Conservation (phyloP, 2,797 vertebrate genomes). For the Menidia menidia region DNA sequence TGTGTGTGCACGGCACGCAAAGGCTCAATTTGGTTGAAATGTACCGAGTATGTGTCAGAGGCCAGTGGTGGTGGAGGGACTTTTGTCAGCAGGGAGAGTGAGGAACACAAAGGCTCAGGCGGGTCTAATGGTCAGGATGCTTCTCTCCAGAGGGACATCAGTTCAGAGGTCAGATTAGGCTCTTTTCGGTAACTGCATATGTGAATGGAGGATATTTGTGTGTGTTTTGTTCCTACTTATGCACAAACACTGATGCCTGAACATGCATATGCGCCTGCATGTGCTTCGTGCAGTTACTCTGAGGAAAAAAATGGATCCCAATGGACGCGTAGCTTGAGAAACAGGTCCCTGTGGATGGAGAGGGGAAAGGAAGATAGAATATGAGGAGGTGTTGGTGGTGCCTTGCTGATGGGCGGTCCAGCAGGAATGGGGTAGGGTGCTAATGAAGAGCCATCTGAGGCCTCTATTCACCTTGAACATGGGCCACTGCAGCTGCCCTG, state of each 20-base stretch:
- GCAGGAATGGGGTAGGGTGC: constrained; percentile 76
- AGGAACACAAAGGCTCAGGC: constrained; percentile 62
- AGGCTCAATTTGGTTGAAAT: constrained; percentile 48
- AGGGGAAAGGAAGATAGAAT: constrained; percentile 36
- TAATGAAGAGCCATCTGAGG: constrained; percentile 87
- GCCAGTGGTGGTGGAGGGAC: constrained; percentile 56
- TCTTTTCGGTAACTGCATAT: constrained; percentile 56
- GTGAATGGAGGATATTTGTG: constrained; percentile 33
- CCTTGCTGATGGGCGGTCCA: constrained; percentile 65
- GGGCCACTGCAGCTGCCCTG: constrained; percentile 84
- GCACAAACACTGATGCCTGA: constrained; percentile 56
- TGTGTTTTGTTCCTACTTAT: constrained; percentile 37
- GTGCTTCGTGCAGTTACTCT: constrained; percentile 42
- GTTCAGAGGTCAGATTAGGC: constrained; percentile 74
- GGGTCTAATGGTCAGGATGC: constrained; percentile 56
- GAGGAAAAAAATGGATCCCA: constrained; percentile 57
- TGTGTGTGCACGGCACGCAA: constrained; percentile 41
- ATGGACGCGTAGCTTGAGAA: constrained; percentile 62
- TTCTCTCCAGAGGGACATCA: constrained; percentile 64
- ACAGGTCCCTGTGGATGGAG: constrained; percentile 66
- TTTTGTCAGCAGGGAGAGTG: constrained; percentile 56
- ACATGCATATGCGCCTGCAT: constrained; percentile 45
- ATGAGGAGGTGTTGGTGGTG: constrained; percentile 58
- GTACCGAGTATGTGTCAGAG: constrained; percentile 54
- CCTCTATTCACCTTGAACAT: constrained; percentile 86